Evolutionary conservation across 2,888 invertebrate genomes (phyloP), one percentile per base, ranked within the genome.

Genomic region (Pharmacophagus antenor): DNA sequence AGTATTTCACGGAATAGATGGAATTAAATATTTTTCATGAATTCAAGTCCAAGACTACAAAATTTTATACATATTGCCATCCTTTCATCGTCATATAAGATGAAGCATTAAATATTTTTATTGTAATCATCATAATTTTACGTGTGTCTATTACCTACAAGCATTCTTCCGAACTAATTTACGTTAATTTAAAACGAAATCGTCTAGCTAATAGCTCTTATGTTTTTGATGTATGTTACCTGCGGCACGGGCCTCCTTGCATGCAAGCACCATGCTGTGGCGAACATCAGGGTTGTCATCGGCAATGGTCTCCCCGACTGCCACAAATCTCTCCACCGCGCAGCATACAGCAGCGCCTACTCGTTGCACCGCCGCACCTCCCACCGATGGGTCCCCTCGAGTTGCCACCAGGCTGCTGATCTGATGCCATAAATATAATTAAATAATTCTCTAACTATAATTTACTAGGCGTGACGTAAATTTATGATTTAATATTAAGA

Each of bases 281-380:
- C 97, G 95, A 70, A 99, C 97, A 87, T 99, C 99, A 27, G 95
- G 95, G 92, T 99, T 98, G 92, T 99, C 98, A 87, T 98, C 98
- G 51, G 98, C 99, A 80, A 99, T 99, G 74, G 98, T 97, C 90
- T 99, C 99, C 47, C 99, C 99, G 67, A 99, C 99, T 47, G 98
- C 96, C 71, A 99, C 98, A 92, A 99, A 99, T 71, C 99, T 93
- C 82, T 99, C 99, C 62, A 99, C 98, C 56, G 99, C 99, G 78
- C 98, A 93, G 88, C 97, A 98, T 65, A 99, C 98, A 50, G 98
- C 96, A 78, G 98, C 98, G 37, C 99, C 99, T 61, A 99, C 98
- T 66, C 97, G 93, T 66, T 97, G 95, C 75, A 98, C 95, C 65
- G 95, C 95, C 64, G 92, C 91, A 67, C 91, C 92, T 70, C 84